Evolutionary conservation across 2,113 vertebrate genomes (phyloP), one percentile per base, ranked within the genome.

Genomic region (Coreoperca whiteheadi): DNA sequence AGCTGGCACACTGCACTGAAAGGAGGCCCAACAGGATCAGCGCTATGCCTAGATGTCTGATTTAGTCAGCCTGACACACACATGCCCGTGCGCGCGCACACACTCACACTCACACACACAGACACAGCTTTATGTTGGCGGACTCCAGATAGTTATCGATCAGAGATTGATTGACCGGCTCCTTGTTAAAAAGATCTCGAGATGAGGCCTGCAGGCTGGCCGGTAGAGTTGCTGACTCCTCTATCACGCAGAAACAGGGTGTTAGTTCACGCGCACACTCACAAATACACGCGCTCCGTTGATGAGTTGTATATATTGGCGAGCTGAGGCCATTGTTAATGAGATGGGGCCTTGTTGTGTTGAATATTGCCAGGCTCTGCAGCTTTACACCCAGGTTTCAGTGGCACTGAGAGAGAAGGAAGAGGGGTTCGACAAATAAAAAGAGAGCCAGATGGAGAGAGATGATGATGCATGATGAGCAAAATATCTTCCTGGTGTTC

Each of bases 191-290:
- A 89, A 90, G 86, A 93, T 94, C 79, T 87, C 43, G 39, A 88
- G 92, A 92, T 89, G 89, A 92, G 85, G 91, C 89, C 78, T 63
- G 79, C 83, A 53, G 84, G 88, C 83, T 80, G 84, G 56, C 77
- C 39, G 51, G 59, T 88, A 83, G 91, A 94, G 87, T 77, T 94
- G 95, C 94, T 95, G 94, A 95, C 90, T 94, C 89, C 56, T 87
- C 85, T 37, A 60, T 80, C 63, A 64, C 68, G 2, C 65, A 63
- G 85, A 68, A 54, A 78, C 37, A 2, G 15, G 32, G 46, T 39
- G 77, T 85, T 30, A 21, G 66, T 79, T 61, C 43, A 75, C 72
- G 57, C 61, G 9, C 78, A 64, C 67, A 73, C 46, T 63, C 74
- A 53, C 74, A 43, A 3, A 64, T 9, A 25, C 65, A 61, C 72